Conservation (phyloP, 2,113 vertebrate species). For the Cavia porcellus region DNA sequence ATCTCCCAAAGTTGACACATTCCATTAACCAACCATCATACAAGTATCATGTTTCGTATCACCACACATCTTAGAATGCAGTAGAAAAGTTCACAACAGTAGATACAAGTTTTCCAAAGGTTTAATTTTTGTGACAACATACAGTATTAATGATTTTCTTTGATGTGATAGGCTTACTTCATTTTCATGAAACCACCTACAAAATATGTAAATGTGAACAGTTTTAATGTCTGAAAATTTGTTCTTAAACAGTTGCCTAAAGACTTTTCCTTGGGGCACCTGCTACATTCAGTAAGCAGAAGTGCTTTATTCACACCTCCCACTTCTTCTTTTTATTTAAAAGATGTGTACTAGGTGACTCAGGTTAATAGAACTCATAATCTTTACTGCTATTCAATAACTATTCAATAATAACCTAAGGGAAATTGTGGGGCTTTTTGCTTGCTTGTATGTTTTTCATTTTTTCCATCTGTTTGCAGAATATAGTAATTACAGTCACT, state of each 20-base stretch:
- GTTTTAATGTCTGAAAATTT: background rate
- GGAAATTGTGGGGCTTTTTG: background rate
- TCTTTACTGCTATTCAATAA: background rate
- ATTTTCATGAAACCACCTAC: background rate
- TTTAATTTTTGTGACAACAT: background rate
- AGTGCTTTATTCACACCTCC: background rate
- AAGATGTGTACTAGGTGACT: background rate
- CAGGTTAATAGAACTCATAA: background rate
- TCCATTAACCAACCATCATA: background rate
- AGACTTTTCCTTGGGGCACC: background rate
- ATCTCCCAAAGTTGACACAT: slow-evolving; percentile 13
- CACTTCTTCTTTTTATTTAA: background rate
- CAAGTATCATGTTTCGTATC: background rate
- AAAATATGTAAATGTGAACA: background rate
- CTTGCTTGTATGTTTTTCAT: background rate
- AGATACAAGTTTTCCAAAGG: background rate
- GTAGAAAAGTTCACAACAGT: background rate
- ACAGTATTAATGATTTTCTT: background rate
- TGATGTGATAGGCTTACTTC: background rate
- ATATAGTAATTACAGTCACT: background rate
- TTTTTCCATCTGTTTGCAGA: background rate
- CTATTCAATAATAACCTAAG: background rate
- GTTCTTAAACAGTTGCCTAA: background rate
- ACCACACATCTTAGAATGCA: background rate
- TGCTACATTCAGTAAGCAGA: background rate